These are phyloP conservation scores for Monodelphis domestica DNA, from an alignment of 2,797 vertebrate species.

Conservation along the genomic window DNA sequence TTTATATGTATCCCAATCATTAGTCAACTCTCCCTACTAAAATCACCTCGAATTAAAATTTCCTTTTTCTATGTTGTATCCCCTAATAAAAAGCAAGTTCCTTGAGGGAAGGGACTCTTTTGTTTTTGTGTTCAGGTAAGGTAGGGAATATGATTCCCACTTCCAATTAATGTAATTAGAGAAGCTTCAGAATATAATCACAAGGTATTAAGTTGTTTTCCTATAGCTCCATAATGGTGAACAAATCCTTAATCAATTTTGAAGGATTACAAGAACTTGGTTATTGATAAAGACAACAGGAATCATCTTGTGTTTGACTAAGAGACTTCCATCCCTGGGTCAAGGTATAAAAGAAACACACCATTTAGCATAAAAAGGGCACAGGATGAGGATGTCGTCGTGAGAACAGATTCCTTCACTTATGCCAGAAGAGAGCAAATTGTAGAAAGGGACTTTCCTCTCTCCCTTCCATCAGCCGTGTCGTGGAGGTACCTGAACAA, in stretches of 20 bases:
- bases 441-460: neutral
- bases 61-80: neutral
- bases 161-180: neutral
- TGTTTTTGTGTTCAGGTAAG: neutral
- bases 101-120: neutral
- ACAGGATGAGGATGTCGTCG: neutral
- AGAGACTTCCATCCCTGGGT: neutral
- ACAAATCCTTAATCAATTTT: neutral
- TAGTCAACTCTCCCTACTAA: neutral
- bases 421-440: neutral
- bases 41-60: neutral
- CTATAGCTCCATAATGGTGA: neutral
- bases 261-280: neutral
- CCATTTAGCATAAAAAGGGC: neutral
- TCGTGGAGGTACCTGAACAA: neutral
- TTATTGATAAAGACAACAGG: neutral
- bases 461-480: neutral
- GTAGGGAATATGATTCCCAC: neutral
- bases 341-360: neutral
- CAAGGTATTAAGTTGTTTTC: neutral
- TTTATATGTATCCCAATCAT: neutral
- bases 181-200: neutral
- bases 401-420: neutral
- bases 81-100: neutral
- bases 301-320: neutral